Evolutionary conservation across 2,888 invertebrate species (phyloP).

Genomic region (Thera britannica): DNA sequence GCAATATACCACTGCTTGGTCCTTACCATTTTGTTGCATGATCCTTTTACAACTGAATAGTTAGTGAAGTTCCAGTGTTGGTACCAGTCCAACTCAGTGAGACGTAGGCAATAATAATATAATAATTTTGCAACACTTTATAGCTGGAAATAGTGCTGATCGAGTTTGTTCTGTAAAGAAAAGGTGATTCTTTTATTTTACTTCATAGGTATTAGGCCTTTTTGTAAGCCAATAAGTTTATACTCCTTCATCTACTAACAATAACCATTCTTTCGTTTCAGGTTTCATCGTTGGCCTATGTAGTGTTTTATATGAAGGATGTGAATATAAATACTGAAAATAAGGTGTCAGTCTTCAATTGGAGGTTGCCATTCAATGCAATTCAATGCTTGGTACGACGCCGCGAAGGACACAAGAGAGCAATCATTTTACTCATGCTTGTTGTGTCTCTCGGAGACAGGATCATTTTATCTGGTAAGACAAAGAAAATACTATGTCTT

Average conservation of each 20-base stretch:
- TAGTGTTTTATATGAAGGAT: constrained; percentile 86
- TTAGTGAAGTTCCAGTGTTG: too few relatives aligned
- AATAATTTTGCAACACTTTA: too few relatives aligned
- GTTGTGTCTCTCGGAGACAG: constrained; percentile 82
- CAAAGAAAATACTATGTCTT: neutral
- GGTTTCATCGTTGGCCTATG: constrained; percentile 85
- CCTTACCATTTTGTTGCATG: too few relatives aligned
- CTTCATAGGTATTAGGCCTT: neutral
- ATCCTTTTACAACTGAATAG: too few relatives aligned
- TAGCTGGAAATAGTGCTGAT: too few relatives aligned
- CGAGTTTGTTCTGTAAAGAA: too few relatives aligned
- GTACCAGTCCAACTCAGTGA: too few relatives aligned
- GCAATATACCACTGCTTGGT: too few relatives aligned
- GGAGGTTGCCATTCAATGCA: constrained; percentile 74
- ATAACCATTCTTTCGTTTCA: constrained; percentile 42
- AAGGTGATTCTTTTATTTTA: too few relatives aligned
- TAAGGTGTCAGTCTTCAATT: constrained; percentile 79
- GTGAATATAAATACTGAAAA: constrained; percentile 86
- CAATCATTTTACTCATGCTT: constrained; percentile 87
- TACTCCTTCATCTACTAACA: neutral
- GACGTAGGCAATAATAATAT: too few relatives aligned
- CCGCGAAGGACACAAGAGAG: constrained; percentile 86
- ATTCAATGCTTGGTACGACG: constrained; percentile 85
- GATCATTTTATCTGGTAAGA: constrained; percentile 69
- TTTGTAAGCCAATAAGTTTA: neutral